These are phyloP conservation scores for Andricus curvator DNA, from an alignment of 2,888 invertebrate genomes.

Conservation along the genomic window DNA sequence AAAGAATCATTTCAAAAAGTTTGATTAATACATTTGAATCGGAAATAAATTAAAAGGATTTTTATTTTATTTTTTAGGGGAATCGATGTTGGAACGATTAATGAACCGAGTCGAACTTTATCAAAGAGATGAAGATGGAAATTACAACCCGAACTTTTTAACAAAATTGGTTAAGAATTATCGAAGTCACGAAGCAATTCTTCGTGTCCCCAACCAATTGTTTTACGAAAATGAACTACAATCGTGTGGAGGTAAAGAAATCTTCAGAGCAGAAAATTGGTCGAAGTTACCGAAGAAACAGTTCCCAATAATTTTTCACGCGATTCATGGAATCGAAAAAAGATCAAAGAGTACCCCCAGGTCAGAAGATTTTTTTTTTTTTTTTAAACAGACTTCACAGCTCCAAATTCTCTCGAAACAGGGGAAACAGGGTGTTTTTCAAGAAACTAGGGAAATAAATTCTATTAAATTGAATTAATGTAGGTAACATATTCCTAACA, in stretches of 20 bases:
- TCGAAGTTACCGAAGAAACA: slow-evolving; percentile 76
- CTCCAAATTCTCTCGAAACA: too few relatives aligned
- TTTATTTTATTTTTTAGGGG: slow-evolving; percentile 73
- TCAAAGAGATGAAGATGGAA: slow-evolving; percentile 75
- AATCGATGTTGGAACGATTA: slow-evolving; percentile 86
- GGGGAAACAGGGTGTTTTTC: too few relatives aligned
- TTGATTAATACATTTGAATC: too few relatives aligned
- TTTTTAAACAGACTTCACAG: too few relatives aligned
- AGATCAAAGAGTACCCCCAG: slow-evolving; percentile 75
- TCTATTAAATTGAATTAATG: too few relatives aligned
- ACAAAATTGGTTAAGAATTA: slow-evolving; percentile 88
- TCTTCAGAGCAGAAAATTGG: slow-evolving; percentile 73
- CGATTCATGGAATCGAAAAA: slow-evolving; percentile 80
- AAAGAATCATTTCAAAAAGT: too few relatives aligned
- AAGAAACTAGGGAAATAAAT: too few relatives aligned
- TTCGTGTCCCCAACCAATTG: slow-evolving; percentile 84
- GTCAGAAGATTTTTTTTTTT: neutral
- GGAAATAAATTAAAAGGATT: too few relatives aligned
- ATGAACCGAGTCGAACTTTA: slow-evolving; percentile 79
- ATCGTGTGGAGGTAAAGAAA: slow-evolving; percentile 60
- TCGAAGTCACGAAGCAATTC: slow-evolving; percentile 84
- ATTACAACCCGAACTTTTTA: slow-evolving; percentile 82
- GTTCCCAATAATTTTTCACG: slow-evolving; percentile 82
- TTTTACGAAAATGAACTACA: slow-evolving; percentile 84
- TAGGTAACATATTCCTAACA: too few relatives aligned